These are phyloP conservation scores for Meloidogyne hapla DNA, from an alignment of 1,140 invertebrate genomes.

Conservation along the genomic window DNA sequence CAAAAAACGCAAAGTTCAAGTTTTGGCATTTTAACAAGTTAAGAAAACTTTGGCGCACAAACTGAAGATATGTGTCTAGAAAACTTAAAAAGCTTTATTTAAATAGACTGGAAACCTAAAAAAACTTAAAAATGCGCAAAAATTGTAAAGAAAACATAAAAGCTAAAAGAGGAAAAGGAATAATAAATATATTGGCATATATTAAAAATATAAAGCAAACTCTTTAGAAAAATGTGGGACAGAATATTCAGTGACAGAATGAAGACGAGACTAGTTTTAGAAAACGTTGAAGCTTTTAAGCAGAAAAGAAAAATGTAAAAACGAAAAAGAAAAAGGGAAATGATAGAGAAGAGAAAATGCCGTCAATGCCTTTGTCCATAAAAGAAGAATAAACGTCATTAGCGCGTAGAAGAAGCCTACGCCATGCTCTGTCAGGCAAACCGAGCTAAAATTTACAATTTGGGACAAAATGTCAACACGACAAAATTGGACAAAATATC, in stretches of 20 bases:
- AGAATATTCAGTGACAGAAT: background rate
- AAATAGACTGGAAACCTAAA: too few relatives aligned
- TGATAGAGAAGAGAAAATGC: background rate
- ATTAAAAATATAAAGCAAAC: too few relatives aligned
- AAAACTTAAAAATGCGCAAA: background rate
- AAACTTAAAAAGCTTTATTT: too few relatives aligned
- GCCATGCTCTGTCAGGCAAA: background rate
- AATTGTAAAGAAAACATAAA: background rate
- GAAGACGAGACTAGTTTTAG: constrained; percentile 5
- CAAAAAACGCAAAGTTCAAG: too few relatives aligned
- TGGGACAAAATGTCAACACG: too few relatives aligned
- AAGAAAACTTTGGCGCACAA: too few relatives aligned
- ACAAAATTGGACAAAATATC: background rate
- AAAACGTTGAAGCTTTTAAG: background rate
- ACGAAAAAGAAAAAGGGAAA: background rate
- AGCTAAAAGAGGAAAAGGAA: background rate
- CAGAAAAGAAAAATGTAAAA: background rate
- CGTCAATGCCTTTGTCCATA: background rate
- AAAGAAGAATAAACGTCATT: constrained; percentile 6
- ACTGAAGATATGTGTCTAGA: too few relatives aligned
- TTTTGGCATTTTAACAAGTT: too few relatives aligned
- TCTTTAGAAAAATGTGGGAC: background rate
- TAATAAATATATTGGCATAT: too few relatives aligned
- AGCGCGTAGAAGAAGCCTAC: background rate
- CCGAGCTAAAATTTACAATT: too few relatives aligned